Conservation (phyloP, 2,888 invertebrate genomes). For the Morinoia aosen region DNA sequence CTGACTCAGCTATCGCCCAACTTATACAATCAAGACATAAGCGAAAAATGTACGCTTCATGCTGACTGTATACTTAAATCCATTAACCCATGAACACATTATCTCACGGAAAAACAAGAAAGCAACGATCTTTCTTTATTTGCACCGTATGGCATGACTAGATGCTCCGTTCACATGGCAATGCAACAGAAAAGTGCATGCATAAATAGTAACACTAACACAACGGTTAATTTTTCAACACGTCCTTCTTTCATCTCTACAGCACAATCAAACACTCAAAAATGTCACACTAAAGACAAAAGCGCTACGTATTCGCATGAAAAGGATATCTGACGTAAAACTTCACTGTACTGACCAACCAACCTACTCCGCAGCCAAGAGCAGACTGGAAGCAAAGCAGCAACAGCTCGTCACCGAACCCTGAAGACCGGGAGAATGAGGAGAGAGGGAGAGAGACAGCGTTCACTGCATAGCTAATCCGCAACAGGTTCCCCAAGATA, state of each 20-base stretch:
- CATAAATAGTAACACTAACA: not conserved
- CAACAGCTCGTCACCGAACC: not conserved
- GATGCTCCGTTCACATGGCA: not conserved
- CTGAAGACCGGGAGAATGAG: not conserved
- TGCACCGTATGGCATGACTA: not conserved
- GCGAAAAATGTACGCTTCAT: not conserved
- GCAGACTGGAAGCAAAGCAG: not conserved
- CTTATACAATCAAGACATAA: not conserved
- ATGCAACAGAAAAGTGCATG: not conserved
- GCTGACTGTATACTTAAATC: no score
- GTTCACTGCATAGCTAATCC: not conserved
- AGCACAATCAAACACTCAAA: not conserved
- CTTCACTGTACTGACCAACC: not conserved
- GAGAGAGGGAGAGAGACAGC: not conserved
- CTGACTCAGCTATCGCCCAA: not conserved
- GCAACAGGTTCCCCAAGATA: not conserved
- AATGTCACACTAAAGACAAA: not conserved
- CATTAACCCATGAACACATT: not conserved
- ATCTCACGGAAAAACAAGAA: not conserved
- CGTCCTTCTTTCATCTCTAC: not conserved
- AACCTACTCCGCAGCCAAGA: not conserved
- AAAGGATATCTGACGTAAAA: not conserved
- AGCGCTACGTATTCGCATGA: not conserved
- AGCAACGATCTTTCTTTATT: not conserved
- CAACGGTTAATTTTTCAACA: not conserved